Evolutionary conservation across 2,888 invertebrate genomes (phyloP), one percentile per base, ranked within the genome.

Genomic region (Drosophila rubida): DNA sequence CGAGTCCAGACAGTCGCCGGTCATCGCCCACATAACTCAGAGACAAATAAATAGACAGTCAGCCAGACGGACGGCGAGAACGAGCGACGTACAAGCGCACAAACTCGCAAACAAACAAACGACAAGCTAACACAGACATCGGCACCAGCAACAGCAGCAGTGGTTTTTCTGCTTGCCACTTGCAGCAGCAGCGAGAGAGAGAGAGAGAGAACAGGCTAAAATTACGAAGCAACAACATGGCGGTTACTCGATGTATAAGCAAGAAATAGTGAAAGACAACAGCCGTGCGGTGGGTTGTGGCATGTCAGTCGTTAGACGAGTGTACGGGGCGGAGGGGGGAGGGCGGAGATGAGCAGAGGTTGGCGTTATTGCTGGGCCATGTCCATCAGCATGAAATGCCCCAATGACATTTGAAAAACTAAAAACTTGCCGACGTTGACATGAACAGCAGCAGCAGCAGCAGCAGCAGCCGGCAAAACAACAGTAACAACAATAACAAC

Each of bases 401-500:
- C 83, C 80, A 88, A 80, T 80, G 81, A 83, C 77, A 88, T 86
- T 88, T 86, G 83, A 60, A 78, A 81, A 81, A 88, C 87, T 83
- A 75, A 80, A 81, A 88, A 87, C 79, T 78, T 70, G 83, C 65
- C 71, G 67, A 71, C 80, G 77, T 87, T 73, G 69, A 80, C 69
- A 65, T 59, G 78, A 65, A 73, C 78, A 73, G 55, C 77, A 69
- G 54, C 45, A 59, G 32, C 44, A 51, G 53, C 51, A 65, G 61
- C 30, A 78, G 25, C 61, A 55, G 42, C 59, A 64, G 58, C 60
- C 59, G 58, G 57, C 59, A 55, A 60, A 48, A 14, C 75, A 74
- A 58, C 41, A 42, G 55, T 35, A 53, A 32, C 6, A 16, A 6
- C 4, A 45, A 8, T 42, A 74, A 37, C 57, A 55, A 61, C 60